Evolutionary conservation across 1,140 invertebrate species (phyloP), one percentile per base, ranked within the genome.

Genomic region (Drosophila pruinosa): DNA sequence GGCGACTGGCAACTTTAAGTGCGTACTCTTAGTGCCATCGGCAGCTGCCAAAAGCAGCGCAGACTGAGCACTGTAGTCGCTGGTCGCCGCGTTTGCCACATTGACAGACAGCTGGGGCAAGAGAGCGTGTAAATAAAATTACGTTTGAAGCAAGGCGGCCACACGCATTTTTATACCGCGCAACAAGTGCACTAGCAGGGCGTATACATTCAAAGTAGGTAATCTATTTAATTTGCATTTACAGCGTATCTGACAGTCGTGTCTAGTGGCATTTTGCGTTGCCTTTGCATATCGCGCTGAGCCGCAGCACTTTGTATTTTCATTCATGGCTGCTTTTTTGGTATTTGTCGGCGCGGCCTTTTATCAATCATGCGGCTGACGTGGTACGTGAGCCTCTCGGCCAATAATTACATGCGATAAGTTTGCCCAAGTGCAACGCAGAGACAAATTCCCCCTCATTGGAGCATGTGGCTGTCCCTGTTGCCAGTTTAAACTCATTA

Each of bases 381-480:
- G 59, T 64, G 38, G 59, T 67, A 65, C 77, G 63, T 86, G 81
- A 80, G 72, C 74, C 81, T 76, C 67, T 73, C 59, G 81, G 77
- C 77, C 82, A 86, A 86, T 86, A 86, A 86, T 86, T 86, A 82
- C 82, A 88, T 70, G 82, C 82, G 82, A 86, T 86, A 86, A 86
- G 78, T 86, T 88, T 82, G 79, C 68, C 73, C 56, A 50, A 73
- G 56, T 62, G 65, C 56, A 50, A 34, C 26, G 57, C 34, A 22
- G 50, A 56, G 56, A 69, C 71, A 73, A 62, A 73, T 67, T 52
- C 19, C 12, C 45, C 31, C 38, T 10, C 10, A 21, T 7, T 28
- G 12, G 28, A n/a, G 12, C 58, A 26, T 45, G 39, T 39, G 64
- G 24, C 50, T 63, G 76, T 47, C 62, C 68, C 68, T 70, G 76